A percentile compares a stretch with the other conserved stretches of the same genome.
Evolutionary conservation across 2,888 invertebrate species (phyloP).

Genomic region (Drosophila mayaguana): DNA sequence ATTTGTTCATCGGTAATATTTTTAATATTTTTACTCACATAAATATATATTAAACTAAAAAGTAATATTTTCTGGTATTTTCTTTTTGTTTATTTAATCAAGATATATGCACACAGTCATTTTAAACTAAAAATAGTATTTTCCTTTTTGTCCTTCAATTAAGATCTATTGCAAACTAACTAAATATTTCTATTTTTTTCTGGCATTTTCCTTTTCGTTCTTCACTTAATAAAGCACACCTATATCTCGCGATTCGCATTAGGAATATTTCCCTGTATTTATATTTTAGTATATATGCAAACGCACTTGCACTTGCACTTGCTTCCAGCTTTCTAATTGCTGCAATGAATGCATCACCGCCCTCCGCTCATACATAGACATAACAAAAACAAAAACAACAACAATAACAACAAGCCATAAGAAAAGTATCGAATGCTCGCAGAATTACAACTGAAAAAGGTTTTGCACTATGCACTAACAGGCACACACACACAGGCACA

Average conservation of each 20-base stretch:
- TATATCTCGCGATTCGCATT: neutral
- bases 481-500: neutral
- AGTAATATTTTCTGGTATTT: neutral
- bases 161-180: neutral
- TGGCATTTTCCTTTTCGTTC: neutral
- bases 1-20: neutral
- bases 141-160: neutral
- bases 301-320: conserved; percentile 1
- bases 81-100: neutral
- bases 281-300: neutral
- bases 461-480: conserved; percentile 27
- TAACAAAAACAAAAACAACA: conserved; percentile 12
- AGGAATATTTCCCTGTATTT: neutral
- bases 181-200: neutral
- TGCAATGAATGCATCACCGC: conserved; percentile 14
- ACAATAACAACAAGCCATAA: conserved; percentile 16
- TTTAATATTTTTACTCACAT: neutral
- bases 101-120: neutral
- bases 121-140: neutral
- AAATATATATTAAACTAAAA: neutral
- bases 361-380: conserved; percentile 25
- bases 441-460: conserved; percentile 38
- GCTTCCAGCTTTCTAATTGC: conserved; percentile 33
- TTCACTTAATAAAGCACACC: neutral
- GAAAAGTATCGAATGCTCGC: conserved; percentile 42